Percentiles rank a stretch among this genome's conserved stretches.
phyloP scores from a whole-genome alignment of 2,888 invertebrate species.

The Chrysopilus asiliformis region DNA sequence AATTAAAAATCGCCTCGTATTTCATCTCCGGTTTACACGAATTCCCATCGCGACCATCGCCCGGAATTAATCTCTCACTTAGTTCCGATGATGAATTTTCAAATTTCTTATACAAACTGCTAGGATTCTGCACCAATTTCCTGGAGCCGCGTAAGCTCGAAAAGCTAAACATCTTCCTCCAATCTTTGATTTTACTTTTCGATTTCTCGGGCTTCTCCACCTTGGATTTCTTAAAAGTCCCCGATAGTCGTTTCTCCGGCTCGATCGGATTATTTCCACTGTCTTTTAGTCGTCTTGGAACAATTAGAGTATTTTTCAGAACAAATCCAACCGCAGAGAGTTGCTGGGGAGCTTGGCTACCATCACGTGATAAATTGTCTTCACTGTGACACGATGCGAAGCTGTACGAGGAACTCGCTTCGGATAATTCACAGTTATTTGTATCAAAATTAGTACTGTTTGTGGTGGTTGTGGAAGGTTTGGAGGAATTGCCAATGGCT shows the following conservation, averaged over 20 bases:
- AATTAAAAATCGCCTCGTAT: constrained; percentile 13
- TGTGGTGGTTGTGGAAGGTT: not conserved
- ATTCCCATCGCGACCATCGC: not conserved
- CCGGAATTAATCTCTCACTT: constrained; percentile 2
- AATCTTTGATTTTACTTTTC: no score
- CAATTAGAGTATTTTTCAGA: not conserved
- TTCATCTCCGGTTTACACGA: not conserved
- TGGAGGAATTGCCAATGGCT: not conserved
- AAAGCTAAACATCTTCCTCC: constrained; percentile 11
- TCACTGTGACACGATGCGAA: not conserved
- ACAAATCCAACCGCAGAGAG: not conserved
- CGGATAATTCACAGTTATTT: not conserved
- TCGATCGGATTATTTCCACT: no score
- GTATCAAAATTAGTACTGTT: not conserved
- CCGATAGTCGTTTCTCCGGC: not conserved
- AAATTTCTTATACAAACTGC: constrained; percentile 18
- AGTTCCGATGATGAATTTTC: constrained; percentile 18
- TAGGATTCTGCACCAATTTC: not conserved
- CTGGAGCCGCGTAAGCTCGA: constrained; percentile 10
- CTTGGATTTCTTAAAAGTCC: constrained; percentile 11
- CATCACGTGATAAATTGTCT: not conserved
- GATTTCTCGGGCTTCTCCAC: constrained; percentile 5
- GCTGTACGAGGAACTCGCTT: not conserved
- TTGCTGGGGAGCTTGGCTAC: not conserved
- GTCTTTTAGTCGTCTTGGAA: not conserved